Evolutionary conservation across 2,113 vertebrate genomes (phyloP).

Genomic region (Helogale parvula): DNA sequence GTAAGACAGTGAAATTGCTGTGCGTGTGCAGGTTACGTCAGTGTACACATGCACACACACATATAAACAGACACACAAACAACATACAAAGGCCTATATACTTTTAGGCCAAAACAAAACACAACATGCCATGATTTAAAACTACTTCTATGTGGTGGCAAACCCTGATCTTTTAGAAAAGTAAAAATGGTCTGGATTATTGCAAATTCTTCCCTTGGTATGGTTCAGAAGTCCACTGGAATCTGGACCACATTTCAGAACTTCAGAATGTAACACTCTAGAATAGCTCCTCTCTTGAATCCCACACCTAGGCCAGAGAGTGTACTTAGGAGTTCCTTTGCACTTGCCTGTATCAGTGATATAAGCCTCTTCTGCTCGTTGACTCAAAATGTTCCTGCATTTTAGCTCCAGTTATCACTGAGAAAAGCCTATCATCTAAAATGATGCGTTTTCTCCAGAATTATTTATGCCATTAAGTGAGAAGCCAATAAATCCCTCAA

Average conservation of each 20-base stretch:
- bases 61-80: neutral
- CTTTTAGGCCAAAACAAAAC: neutral
- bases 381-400: neutral
- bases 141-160: neutral
- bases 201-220: neutral
- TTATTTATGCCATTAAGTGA: neutral
- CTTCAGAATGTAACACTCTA: neutral
- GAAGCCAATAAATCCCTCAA: neutral
- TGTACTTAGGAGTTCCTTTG: neutral
- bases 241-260: neutral
- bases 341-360: neutral
- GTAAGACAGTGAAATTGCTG: neutral
- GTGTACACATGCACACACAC: rapidly evolving
- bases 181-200: neutral
- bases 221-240: neutral
- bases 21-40: neutral
- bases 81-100: neutral
- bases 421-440: neutral
- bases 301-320: neutral
- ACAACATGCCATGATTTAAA: neutral
- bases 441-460: neutral
- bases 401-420: neutral
- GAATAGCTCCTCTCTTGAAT: neutral
- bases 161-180: neutral
- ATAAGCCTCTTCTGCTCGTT: neutral